Evolutionary conservation across 2,113 vertebrate genomes (phyloP).

Genomic region (Toxotes jaculatrix): DNA sequence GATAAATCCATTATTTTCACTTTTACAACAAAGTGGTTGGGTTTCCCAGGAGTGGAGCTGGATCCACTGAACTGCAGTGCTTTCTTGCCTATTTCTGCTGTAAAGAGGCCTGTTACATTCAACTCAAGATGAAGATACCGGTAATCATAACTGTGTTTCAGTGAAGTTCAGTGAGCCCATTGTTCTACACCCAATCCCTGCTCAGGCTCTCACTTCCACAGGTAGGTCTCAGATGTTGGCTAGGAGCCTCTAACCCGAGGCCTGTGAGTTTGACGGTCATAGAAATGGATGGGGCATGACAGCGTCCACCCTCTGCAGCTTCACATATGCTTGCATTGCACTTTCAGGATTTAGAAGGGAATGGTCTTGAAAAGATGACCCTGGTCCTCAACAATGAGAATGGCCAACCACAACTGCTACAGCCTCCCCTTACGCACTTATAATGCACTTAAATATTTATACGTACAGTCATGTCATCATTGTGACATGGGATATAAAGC

Average conservation of each 20-base stretch:
- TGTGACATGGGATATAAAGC: too few relatives aligned
- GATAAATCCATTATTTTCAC: too few relatives aligned
- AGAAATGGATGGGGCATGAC: too few relatives aligned
- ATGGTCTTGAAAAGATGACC: too few relatives aligned
- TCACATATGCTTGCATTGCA: neutral
- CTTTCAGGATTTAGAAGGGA: neutral
- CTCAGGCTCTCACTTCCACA: neutral
- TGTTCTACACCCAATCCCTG: too few relatives aligned
- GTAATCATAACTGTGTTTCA: neutral
- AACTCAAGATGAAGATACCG: neutral
- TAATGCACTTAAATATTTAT: too few relatives aligned
- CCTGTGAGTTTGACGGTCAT: too few relatives aligned
- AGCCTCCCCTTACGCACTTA: neutral
- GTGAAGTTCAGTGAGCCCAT: neutral
- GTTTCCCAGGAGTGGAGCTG: too few relatives aligned
- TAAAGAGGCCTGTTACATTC: neutral
- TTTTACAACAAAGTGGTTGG: too few relatives aligned
- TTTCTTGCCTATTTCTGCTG: neutral
- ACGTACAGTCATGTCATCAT: neutral
- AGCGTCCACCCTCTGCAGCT: neutral
- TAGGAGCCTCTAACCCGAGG: neutral
- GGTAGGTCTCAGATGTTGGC: too few relatives aligned
- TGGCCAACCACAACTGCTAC: too few relatives aligned
- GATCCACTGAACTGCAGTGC: neutral
- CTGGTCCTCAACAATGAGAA: too few relatives aligned